A percentile compares a stretch with the other conserved stretches of the same genome.
phyloP scores from a whole-genome alignment of 1,140 invertebrate genomes.

The Mactra quadrangularis region DNA sequence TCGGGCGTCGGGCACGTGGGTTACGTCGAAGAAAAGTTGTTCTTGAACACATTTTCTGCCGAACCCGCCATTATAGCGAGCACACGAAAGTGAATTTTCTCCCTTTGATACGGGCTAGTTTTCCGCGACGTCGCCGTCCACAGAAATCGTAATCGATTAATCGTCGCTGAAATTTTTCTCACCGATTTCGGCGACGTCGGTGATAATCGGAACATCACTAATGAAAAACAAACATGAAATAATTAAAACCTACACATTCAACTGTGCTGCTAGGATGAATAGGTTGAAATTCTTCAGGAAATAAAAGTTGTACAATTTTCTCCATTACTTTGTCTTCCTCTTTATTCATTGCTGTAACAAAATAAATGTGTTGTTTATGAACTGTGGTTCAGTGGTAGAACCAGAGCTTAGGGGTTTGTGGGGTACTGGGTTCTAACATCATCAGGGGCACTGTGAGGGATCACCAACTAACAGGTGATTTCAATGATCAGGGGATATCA shows the following conservation, averaged over 20 bases:
- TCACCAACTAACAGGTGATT: not conserved
- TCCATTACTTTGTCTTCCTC: constrained; percentile 1
- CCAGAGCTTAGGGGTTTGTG: not conserved
- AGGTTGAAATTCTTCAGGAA: constrained; percentile 23
- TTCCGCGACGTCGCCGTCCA: too few species aligned
- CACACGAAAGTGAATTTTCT: too few species aligned
- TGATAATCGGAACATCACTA: too few species aligned
- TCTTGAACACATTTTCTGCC: too few species aligned
- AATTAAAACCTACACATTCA: not conserved
- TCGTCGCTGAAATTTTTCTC: too few species aligned
- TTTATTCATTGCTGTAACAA: not conserved
- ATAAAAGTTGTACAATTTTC: constrained; percentile 18
- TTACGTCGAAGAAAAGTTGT: too few species aligned
- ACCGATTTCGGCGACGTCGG: too few species aligned
- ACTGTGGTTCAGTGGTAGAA: not conserved
- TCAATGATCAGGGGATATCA: not conserved
- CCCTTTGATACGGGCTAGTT: too few species aligned
- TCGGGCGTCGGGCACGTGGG: too few species aligned
- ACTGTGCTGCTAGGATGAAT: not conserved
- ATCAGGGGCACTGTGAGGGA: not conserved
- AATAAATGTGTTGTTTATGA: not conserved
- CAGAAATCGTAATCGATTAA: too few species aligned
- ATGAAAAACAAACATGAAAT: too few species aligned
- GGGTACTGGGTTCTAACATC: not conserved
- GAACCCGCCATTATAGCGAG: too few species aligned